Evolutionary conservation across 2,888 invertebrate species (phyloP).

Genomic region (Plebejus melissa): DNA sequence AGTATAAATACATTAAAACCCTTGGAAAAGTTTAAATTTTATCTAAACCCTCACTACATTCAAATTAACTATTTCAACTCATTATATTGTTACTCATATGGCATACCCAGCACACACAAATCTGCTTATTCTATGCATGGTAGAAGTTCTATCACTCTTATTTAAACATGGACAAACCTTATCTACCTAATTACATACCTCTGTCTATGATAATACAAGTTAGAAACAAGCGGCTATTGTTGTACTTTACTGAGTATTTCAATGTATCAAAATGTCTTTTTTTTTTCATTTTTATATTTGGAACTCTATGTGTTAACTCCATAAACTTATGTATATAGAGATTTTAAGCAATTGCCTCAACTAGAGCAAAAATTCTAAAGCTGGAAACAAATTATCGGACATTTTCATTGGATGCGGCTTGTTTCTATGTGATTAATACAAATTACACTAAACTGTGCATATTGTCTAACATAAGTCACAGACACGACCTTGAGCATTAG

Average conservation of each 20-base stretch:
- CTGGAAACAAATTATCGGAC: too few species aligned
- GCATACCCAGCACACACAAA: background rate
- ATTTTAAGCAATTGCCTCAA: too few species aligned
- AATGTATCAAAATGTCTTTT: too few species aligned
- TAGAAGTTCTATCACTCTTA: background rate
- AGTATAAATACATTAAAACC: background rate
- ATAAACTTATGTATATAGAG: too few species aligned
- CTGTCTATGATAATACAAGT: constrained; percentile 8
- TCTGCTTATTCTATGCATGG: background rate
- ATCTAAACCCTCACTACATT: background rate
- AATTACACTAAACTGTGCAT: too few species aligned
- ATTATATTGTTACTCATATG: background rate
- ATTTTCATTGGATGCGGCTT: too few species aligned
- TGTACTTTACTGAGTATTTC: background rate
- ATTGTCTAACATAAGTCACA: too few species aligned
- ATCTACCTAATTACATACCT: background rate
- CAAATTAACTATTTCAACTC: background rate
- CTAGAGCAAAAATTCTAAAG: too few species aligned
- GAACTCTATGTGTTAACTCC: too few species aligned
- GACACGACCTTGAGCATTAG: too few species aligned
- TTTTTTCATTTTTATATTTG: too few species aligned
- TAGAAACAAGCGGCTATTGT: background rate
- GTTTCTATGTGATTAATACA: too few species aligned
- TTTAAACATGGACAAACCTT: background rate
- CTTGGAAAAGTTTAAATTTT: background rate